These are phyloP conservation scores for Drosophila paulistorum DNA, from an alignment of 1,140 invertebrate genomes.

Conservation along the genomic window DNA sequence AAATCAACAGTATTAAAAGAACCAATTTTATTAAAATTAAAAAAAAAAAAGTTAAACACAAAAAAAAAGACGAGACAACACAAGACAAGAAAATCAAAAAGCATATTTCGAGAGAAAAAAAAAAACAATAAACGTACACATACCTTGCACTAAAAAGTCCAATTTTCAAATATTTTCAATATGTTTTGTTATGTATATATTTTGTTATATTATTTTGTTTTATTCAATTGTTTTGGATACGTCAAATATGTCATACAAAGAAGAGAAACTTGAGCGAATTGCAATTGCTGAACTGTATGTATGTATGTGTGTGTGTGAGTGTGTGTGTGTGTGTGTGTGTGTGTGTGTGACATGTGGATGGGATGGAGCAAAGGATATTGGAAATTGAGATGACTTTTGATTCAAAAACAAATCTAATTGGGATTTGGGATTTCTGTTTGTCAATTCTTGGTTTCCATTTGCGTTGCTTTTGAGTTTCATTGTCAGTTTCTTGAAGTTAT, in stretches of 20 bases:
- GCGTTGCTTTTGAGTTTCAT: slow-evolving; percentile 51
- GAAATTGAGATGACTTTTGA: slow-evolving; percentile 1
- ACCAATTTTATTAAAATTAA: slow-evolving; percentile 13
- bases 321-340: background rate
- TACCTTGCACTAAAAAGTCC: slow-evolving; percentile 77
- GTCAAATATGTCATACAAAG: slow-evolving; percentile 32
- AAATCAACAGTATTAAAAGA: slow-evolving; percentile 8
- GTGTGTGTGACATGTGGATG: background rate
- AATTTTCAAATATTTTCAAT: slow-evolving; percentile 39
- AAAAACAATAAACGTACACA: slow-evolving; percentile 74
- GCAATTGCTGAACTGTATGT: slow-evolving; percentile 22
- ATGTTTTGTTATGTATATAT: slow-evolving; percentile 30
- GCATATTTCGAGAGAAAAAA: slow-evolving; percentile 26
- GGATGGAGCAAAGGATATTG: background rate
- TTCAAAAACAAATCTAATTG: slow-evolving; percentile 17
- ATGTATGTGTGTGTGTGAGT: background rate
- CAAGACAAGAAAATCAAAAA: slow-evolving; percentile 26
- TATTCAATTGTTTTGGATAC: slow-evolving; percentile 15
- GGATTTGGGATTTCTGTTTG: slow-evolving; percentile 7
- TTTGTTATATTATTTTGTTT: slow-evolving; percentile 30
- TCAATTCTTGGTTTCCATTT: slow-evolving; percentile 65
- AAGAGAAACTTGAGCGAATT: slow-evolving; percentile 21
- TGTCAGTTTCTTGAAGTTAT: slow-evolving; percentile 4
- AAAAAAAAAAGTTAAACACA: slow-evolving; percentile 11
- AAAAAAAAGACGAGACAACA: slow-evolving; percentile 22